These are phyloP conservation scores for Alectura lathami DNA, from an alignment of 2,113 vertebrate genomes.

Conservation along the genomic window DNA sequence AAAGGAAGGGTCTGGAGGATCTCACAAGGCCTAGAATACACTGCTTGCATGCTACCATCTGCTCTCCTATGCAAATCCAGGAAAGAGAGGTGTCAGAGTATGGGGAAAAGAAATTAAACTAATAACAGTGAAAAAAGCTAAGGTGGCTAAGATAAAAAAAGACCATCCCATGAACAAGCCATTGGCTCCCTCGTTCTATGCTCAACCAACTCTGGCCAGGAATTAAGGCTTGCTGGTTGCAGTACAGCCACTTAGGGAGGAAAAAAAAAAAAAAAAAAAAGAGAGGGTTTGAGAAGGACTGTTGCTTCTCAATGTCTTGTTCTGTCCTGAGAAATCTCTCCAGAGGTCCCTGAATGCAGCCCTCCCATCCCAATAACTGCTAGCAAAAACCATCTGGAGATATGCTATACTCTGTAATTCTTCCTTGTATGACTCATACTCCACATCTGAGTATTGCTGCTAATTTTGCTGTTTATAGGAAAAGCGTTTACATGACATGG, in stretches of 20 bases:
- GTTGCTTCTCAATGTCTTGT: background rate
- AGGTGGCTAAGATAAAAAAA: background rate
- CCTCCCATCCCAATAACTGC: background rate
- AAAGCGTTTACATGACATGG: accelerated
- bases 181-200: background rate
- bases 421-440: background rate
- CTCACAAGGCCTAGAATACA: background rate
- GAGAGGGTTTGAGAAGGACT: background rate
- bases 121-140: background rate
- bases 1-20: background rate
- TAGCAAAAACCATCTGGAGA: background rate
- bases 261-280: no score
- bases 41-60: background rate
- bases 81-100: background rate
- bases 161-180: background rate
- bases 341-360: background rate
- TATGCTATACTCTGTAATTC: accelerated
- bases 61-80: background rate
- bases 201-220: background rate
- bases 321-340: background rate
- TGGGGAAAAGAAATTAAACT: background rate
- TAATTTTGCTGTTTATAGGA: background rate
- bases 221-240: background rate
- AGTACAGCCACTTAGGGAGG: background rate
- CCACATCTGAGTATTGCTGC: accelerated